phyloP scores from a whole-genome alignment of 92 coral and sea anemone species.

The Epizoanthus scotinus region DNA sequence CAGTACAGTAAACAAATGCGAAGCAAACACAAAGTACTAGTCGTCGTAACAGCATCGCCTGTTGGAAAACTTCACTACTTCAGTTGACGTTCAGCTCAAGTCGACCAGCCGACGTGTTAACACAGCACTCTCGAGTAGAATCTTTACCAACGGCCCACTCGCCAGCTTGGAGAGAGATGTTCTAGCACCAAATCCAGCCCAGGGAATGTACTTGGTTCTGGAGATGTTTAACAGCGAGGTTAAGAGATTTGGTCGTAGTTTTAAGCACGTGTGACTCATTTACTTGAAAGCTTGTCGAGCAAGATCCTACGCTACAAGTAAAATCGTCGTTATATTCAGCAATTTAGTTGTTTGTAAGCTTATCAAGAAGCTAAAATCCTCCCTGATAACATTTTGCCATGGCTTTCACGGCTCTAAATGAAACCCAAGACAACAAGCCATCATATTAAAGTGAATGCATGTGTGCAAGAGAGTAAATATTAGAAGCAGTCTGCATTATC shows the following conservation, averaged over 20 bases:
- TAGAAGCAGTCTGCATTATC: conserved; percentile 35
- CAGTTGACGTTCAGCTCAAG: conserved; percentile 27
- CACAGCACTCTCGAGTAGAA: conserved; percentile 18
- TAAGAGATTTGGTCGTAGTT: conserved; percentile 44
- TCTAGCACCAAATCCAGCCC: conserved; percentile 40
- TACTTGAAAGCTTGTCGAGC: conserved; percentile 28
- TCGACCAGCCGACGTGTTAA: conserved; percentile 13
- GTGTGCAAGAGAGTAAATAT: conserved; percentile 53
- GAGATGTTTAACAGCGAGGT: conserved; percentile 64
- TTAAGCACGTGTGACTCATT: conserved; percentile 35
- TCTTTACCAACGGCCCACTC: background rate
- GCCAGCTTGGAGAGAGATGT: conserved; percentile 23
- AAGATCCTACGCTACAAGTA: background rate
- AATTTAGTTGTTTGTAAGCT: conserved; percentile 22
- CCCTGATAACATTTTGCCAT: conserved; percentile 32
- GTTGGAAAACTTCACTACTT: conserved; percentile 20
- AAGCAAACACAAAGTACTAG: conserved; percentile 55
- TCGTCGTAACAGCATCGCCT: conserved; percentile 52
- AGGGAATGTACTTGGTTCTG: conserved; percentile 56
- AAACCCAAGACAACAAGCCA: conserved; percentile 51
- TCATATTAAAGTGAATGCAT: conserved; percentile 49
- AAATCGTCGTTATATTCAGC: background rate
- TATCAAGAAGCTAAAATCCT: conserved; percentile 29
- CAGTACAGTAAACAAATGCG: conserved; percentile 60
- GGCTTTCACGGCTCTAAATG: conserved; percentile 36